These are phyloP conservation scores for Aurelia coerulea DNA, from an alignment of 30 jellyfish, hydroid and myxozoan genomes.

Conservation along the genomic window DNA sequence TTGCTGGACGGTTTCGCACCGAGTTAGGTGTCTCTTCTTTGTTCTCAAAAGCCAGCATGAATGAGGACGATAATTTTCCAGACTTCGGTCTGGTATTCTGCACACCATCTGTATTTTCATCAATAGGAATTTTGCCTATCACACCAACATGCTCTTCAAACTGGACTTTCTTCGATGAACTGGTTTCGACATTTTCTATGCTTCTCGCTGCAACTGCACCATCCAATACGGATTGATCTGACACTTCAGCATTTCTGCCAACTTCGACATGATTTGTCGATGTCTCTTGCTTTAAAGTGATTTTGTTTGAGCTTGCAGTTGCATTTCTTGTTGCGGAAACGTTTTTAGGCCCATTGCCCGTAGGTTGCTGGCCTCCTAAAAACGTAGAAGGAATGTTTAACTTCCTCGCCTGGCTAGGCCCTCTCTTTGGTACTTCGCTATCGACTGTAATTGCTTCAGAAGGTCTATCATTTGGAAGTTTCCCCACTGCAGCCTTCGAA, in stretches of 20 bases:
- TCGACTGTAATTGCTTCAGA: too few species aligned
- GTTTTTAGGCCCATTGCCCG: too few species aligned
- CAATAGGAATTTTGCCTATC: background rate
- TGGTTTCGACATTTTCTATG: background rate
- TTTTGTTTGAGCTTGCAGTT: too few species aligned
- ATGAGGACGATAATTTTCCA: conserved; percentile 34
- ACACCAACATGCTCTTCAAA: conserved; percentile 31
- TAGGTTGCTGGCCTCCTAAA: background rate
- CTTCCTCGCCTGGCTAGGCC: background rate
- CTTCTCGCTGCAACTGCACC: background rate
- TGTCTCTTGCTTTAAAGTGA: too few species aligned
- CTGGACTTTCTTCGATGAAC: conserved; percentile 22
- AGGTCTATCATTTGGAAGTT: too few species aligned
- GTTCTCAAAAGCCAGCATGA: conserved; percentile 17
- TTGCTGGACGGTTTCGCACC: conserved; percentile 30
- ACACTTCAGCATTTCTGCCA: too few species aligned
- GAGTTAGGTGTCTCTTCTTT: background rate
- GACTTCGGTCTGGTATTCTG: background rate
- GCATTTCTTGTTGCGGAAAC: too few species aligned
- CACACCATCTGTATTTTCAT: background rate
- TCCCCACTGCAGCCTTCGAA: too few species aligned
- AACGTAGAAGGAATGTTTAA: background rate
- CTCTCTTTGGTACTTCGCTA: too few species aligned
- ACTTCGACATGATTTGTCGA: too few species aligned
- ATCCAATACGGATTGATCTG: too few species aligned